Base-by-base conservation (phyloP, 2,888 invertebrate species). In the Orthosia incerta region DNA sequence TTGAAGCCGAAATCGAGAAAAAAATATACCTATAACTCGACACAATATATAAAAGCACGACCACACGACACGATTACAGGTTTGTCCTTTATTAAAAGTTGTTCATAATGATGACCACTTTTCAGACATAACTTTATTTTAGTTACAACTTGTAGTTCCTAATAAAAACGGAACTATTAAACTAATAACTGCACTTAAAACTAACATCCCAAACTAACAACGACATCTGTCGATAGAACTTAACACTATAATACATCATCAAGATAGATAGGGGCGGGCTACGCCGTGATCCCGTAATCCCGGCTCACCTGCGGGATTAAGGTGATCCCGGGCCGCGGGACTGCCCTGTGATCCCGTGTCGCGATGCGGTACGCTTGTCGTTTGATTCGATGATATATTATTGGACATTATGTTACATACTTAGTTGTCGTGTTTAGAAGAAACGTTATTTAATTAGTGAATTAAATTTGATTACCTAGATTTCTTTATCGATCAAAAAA, bases 261-360 rank as follows among this genome's bases (percentile, higher is more conserved):
- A 92, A 92, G 94, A 94, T 88, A 88, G 89, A 93, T 92, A 89
- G 88, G 83, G 88, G 76, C 80, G 86, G 77, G 76, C 83, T 77
- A 82, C 86, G 89, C 87, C 83, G 85, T 89, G 89, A 92, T 90
- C 92, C 91, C 86, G 89, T 87, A 83, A 88, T 87, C 88, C 87
- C 80, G 86, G 91, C 90, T 91, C 93, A 94, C 94, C 94, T 94
- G 94, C 87, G 89, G 93, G 93, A 92, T 93, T 91, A 91, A 84
- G 86, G 82, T 82, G 87, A 88, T 89, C 88, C 82, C 86, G 84
- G 80, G 83, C 77, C 87, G 79, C 88, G 86, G 85, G 87, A 83
- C 79, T 79, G 83, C 78, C 83, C 83, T 78, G 84, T 87, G 86
- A 87, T 87, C 87, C 81, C 84, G 84, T 83, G 87, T 87, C 76